Base-by-base conservation (phyloP, 2,888 invertebrate species). In the Tetropium fuscum region DNA sequence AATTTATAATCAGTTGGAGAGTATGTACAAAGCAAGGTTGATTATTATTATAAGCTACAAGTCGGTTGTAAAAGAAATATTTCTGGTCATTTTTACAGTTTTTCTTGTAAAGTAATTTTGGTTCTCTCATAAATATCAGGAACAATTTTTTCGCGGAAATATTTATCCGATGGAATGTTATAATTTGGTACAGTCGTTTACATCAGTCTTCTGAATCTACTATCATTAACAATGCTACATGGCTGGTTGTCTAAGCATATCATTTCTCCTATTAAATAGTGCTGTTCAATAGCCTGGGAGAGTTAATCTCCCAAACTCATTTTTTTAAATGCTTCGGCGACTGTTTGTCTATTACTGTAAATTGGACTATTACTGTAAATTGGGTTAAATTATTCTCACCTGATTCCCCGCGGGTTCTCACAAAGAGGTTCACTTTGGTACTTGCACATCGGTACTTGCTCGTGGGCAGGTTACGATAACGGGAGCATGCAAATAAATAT, bases 261-360 rank as follows among this genome's bases (percentile, higher is more conserved):
- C 72, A 74, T 76, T 74, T 76, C 78, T 18, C 67, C 73, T 41
- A 76, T 71, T 53, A 72, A 68, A 65, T 74, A 74, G 66, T 77
- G 64, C 57, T 69, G 70, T 61, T 68, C 64, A 60, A 60, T 71
- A 5, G 72, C 63, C 68, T 71, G 69, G 4, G 58, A 51, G 73
- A 70, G 53, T 71, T 72, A 10, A 72, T 60, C 49, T 68, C 69
- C 64, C 66, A 70, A 43, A 43, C 43, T 25, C 15, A 13, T 36
- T 36, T 36, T 36, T 15, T 15, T 8, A 13, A 15, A 20, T 10
- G 22, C 43, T 20, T 43, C 1, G 11, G 11, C 11, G 11, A 43
- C 22, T 11, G 43, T 43, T 43, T 20, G 43, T 43, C 22, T 20
- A 43, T 19, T 43, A 13, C 11, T 25, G 7, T 8, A n/a, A n/a